Evolutionary conservation across 92 coral and sea anemone species (phyloP).

Genomic region (Diadumene lineata): DNA sequence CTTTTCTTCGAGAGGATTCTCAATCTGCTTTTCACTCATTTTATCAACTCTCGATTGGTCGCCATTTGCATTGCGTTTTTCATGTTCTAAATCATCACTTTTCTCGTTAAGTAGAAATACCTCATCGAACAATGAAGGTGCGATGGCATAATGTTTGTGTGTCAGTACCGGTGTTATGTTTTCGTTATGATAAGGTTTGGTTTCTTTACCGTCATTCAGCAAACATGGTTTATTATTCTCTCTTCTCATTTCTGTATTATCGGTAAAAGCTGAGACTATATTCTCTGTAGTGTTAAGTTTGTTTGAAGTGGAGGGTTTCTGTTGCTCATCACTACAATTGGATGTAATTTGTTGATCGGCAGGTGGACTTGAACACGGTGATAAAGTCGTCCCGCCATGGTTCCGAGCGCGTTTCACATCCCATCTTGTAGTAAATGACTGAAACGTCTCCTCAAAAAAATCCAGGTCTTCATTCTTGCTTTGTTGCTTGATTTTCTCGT

Average conservation of each 20-base stretch:
- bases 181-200: too few relatives aligned
- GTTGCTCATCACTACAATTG: background rate
- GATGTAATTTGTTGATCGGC: background rate
- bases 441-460: background rate
- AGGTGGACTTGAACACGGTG: background rate
- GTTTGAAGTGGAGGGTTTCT: background rate
- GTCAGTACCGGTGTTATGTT: too few relatives aligned
- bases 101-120: background rate
- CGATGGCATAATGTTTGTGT: background rate
- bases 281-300: background rate
- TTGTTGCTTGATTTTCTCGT: background rate
- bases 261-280: too few relatives aligned
- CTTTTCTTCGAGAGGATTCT: too few relatives aligned
- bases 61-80: background rate
- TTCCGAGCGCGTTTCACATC: conserved; percentile 2
- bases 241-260: too few relatives aligned
- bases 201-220: background rate
- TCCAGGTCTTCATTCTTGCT: background rate
- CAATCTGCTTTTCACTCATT: background rate
- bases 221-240: too few relatives aligned
- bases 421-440: conserved; percentile 20
- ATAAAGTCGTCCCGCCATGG: background rate
- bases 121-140: background rate
- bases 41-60: background rate
- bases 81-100: background rate